These are phyloP conservation scores for Diuraphis noxia DNA, from an alignment of 1,140 invertebrate species.

Conservation along the genomic window DNA sequence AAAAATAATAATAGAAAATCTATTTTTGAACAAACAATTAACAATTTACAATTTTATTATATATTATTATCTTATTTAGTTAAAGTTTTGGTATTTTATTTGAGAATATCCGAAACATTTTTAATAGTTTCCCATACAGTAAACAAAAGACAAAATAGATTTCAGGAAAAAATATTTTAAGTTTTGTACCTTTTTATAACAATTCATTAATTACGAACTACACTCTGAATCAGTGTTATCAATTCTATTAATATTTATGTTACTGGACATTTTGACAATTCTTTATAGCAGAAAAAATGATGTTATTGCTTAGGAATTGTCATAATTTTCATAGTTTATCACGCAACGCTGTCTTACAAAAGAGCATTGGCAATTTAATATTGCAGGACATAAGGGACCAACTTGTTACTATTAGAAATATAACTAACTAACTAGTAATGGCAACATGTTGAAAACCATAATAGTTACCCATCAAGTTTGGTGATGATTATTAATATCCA, in stretches of 20 bases:
- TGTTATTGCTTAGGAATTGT: too few relatives aligned
- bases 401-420: too few relatives aligned
- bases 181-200: background rate
- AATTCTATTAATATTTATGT: background rate
- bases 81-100: background rate
- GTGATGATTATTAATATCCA: too few relatives aligned
- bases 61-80: background rate
- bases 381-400: too few relatives aligned
- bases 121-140: background rate
- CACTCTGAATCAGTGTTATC: background rate
- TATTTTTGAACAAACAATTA: background rate
- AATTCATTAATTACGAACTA: background rate
- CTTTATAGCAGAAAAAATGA: too few relatives aligned
- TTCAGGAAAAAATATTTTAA: background rate
- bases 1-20: background rate
- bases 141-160: background rate
- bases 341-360: too few relatives aligned
- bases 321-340: too few relatives aligned
- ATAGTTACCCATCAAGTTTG: too few relatives aligned
- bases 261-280: too few relatives aligned
- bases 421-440: too few relatives aligned
- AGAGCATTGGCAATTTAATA: too few relatives aligned
- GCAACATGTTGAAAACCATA: too few relatives aligned
- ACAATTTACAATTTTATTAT: background rate
- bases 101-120: background rate